phyloP scores from a whole-genome alignment of 2,113 vertebrate species.

The Coracopsis vasa region DNA sequence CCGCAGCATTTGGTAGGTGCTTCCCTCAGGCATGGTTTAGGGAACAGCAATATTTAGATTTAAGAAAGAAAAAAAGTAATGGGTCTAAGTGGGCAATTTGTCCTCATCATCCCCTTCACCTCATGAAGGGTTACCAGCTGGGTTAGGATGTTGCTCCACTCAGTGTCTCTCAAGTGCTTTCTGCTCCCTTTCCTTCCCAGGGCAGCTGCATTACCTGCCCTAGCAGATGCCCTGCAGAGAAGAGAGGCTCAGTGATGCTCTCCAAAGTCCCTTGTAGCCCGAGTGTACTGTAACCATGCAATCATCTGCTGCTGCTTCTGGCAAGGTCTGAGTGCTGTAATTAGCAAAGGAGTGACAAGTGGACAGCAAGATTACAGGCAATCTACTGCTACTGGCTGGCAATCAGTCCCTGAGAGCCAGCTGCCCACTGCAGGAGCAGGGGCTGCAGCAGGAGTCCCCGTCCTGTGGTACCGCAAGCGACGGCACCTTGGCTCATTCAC shows the following conservation, averaged over 20 bases:
- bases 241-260: background rate
- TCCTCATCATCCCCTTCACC: background rate
- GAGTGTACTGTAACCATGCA: rapidly evolving
- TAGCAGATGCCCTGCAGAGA: background rate
- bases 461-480: rapidly evolving
- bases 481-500: rapidly evolving
- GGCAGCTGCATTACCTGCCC: background rate
- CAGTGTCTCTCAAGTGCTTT: background rate
- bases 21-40: background rate
- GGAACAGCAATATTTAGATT: background rate
- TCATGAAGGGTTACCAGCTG: background rate
- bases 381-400: background rate
- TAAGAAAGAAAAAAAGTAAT: background rate
- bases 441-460: background rate
- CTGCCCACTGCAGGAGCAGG: background rate
- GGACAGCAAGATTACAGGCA: background rate
- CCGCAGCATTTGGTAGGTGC: background rate
- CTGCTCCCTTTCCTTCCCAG: background rate
- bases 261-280: rapidly evolving
- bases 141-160: background rate
- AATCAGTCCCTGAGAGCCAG: background rate
- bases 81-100: background rate
- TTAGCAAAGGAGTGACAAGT: background rate
- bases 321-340: background rate
- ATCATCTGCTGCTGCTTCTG: background rate